Base-by-base conservation (phyloP, 1,140 invertebrate genomes). In the Scaptodrosophila lebanonensis region DNA sequence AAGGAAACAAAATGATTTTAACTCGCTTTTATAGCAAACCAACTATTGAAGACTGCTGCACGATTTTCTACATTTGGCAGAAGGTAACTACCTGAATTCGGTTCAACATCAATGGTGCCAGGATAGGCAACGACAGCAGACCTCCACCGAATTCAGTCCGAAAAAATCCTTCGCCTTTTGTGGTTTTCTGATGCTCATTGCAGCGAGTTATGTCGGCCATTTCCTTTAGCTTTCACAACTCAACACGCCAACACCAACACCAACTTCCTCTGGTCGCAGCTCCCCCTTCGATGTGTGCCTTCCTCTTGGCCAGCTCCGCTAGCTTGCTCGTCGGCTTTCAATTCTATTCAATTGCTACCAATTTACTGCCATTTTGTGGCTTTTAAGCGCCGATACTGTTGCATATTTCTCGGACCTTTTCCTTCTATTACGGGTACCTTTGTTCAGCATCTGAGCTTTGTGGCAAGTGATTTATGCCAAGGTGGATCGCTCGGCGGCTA, bases 151-250 rank as follows among this genome's bases (percentile, higher is more conserved):
- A n/a, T n/a, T n/a, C n/a, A n/a, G n/a, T n/a, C n/a, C n/a, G n/a
- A n/a, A n/a, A n/a, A n/a, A n/a, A n/a, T n/a, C n/a, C n/a, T n/a
- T n/a, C n/a, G n/a, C n/a, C n/a, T n/a, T 54, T 65, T 70, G 48
- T 50, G 66, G 59, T 59, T 33, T n/a, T n/a, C n/a, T n/a, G n/a
- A n/a, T n/a, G n/a, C n/a, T 18, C 36, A 56, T 25, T 51, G 30
- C 8, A 30, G 13, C 50, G 49, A 71, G 50, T 71, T 66, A 62
- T 56, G 67, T 33, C 42, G 22, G 56, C 42, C 15, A 52, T 62
- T 72, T 71, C 50, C 68, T 52, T 53, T 29, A 50, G 47, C 42
- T 66, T 71, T 71, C 45, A 57, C 56, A 71, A 70, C 47, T 70
- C 66, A 59, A 69, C 50, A 61, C 67, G 50, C 40, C 39, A 22